These are phyloP conservation scores for Pseudomyrmex cubaensis DNA, from an alignment of 1,140 invertebrate species.

Conservation along the genomic window DNA sequence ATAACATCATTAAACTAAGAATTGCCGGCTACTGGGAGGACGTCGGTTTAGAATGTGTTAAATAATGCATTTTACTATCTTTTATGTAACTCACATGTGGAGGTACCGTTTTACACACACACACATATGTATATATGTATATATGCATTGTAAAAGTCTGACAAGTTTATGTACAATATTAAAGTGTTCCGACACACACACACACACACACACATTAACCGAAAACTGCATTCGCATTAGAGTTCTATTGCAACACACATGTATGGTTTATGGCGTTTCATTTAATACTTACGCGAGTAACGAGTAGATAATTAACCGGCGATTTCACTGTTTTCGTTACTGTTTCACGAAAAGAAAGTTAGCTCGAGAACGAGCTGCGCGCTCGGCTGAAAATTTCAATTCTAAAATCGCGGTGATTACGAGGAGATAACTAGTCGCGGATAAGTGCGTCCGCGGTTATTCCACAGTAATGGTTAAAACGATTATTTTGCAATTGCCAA, in stretches of 20 bases:
- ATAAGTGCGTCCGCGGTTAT: slow-evolving; percentile 34
- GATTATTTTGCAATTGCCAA: slow-evolving; percentile 61
- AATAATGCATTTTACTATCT: too few relatives aligned
- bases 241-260: background rate
- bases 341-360: slow-evolving; percentile 46
- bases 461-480: slow-evolving; percentile 40
- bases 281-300: slow-evolving; percentile 8
- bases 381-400: slow-evolving; percentile 43
- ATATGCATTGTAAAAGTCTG: too few relatives aligned
- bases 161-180: too few relatives aligned
- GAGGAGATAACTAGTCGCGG: slow-evolving; percentile 41
- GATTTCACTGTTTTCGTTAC: slow-evolving; percentile 36
- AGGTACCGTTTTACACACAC: too few relatives aligned
- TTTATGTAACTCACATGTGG: too few relatives aligned
- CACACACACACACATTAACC: too few relatives aligned
- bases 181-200: too few relatives aligned
- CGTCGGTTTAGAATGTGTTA: too few relatives aligned
- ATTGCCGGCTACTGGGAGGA: too few relatives aligned
- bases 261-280: background rate
- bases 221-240: background rate
- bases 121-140: too few relatives aligned
- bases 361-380: background rate
- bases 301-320: slow-evolving; percentile 5
- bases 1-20: too few relatives aligned
- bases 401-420: slow-evolving; percentile 39